Base-by-base conservation (phyloP, 1,140 invertebrate genomes). In the Scaptodrosophila lebanonensis region DNA sequence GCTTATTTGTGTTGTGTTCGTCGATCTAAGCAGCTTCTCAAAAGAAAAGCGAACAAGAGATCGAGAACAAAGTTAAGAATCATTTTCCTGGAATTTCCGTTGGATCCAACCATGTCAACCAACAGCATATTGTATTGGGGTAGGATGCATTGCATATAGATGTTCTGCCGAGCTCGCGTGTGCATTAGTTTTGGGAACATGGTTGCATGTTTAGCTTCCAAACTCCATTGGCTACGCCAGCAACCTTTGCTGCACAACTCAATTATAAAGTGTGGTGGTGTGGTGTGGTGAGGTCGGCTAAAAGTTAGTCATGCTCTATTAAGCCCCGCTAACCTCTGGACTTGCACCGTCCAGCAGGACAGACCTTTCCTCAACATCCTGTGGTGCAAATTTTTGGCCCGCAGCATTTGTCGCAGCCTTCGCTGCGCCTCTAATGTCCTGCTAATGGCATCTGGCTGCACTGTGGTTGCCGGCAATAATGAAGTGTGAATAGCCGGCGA, bases 381-480 rank as follows among this genome's bases (percentile, higher is more conserved):
- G 68, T 36, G 33, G 67, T 45, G 53, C 25, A 39, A 52, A 47
- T 35, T 12, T 11, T 17, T 12, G 2, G 15, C 22, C 20, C 1
- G 2, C 22, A n/a, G n/a, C n/a, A n/a, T n/a, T n/a, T n/a, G n/a
- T n/a, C n/a, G n/a, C n/a, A n/a, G n/a, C n/a, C n/a, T n/a, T 49
- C 29, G 18, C 53, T 42, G 75, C 30, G 73, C 59, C 32, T 53
- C 66, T 70, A 79, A 79, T 75, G 38, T 57, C 52, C 75, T 70
- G 75, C 75, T 79, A 79, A 82, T 79, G 75, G 72, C 75, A 20
- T 66, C 3, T 33, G 3, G 3, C 32, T 3, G 32, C 32, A 33
- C 32, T 33, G 32, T 40, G 75, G 75, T 79, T 70, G 69, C 76
- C 75, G 70, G 51, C 75, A 70, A 82, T 79, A 79, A 79, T 79